Evolutionary conservation across 2,797 vertebrate species (phyloP).

Genomic region (Cygnus olor): DNA sequence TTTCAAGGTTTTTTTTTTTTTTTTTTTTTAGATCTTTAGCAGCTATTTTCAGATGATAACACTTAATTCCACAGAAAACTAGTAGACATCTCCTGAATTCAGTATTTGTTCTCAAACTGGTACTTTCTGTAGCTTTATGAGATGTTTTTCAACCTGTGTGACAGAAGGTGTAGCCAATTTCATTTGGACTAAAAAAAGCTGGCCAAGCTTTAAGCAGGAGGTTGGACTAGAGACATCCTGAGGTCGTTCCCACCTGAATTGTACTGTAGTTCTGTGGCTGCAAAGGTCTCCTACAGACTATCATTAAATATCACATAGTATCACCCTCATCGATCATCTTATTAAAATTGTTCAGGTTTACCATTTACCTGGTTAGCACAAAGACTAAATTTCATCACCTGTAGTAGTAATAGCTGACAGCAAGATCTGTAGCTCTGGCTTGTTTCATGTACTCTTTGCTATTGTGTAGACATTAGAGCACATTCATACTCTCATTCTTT

Average conservation of each 20-base stretch:
- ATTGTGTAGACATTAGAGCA: slow-evolving; percentile 37
- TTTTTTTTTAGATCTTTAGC: neutral
- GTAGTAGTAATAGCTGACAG: neutral
- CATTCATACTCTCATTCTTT: slow-evolving; percentile 56
- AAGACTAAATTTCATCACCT: slow-evolving; percentile 4
- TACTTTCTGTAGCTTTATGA: neutral
- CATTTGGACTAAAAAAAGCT: neutral
- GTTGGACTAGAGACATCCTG: neutral
- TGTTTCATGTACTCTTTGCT: slow-evolving; percentile 20
- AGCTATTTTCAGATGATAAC: neutral
- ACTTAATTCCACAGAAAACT: neutral
- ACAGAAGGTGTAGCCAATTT: neutral
- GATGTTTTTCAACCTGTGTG: neutral
- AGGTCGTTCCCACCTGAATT: neutral
- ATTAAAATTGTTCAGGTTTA: neutral
- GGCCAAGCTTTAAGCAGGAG: neutral
- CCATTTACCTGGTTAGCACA: neutral
- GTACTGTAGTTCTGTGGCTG: neutral
- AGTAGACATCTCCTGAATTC: neutral
- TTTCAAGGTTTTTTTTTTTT: neutral
- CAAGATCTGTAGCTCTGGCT: neutral
- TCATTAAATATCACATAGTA: neutral
- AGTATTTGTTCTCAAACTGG: neutral
- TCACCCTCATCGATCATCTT: neutral
- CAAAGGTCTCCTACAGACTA: neutral